These are phyloP conservation scores for Brienomyrus longianalis DNA, from an alignment of 2,113 vertebrate species.

Conservation along the genomic window DNA sequence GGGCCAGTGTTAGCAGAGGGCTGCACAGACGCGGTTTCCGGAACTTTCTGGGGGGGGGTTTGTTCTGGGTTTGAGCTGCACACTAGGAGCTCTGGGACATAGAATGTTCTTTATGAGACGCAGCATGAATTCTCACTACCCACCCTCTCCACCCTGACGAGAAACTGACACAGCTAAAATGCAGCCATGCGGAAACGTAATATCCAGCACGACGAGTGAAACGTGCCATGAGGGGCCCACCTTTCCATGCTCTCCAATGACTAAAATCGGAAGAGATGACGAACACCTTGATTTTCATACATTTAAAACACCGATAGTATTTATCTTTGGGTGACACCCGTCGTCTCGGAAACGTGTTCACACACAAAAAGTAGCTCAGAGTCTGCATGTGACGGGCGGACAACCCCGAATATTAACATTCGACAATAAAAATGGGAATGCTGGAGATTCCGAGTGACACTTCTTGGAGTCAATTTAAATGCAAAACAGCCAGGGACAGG, in stretches of 20 bases:
- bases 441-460: not conserved
- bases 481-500: not conserved
- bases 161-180: not conserved
- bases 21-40: not conserved
- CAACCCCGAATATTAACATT: conserved; percentile 6
- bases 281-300: not conserved
- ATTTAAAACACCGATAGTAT: not conserved
- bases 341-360: not conserved
- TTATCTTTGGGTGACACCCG: not conserved
- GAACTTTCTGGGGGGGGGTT: not conserved
- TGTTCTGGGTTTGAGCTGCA: not conserved
- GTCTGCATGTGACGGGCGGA: not conserved
- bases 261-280: not conserved
- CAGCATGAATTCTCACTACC: not conserved
- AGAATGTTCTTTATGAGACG: not conserved
- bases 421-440: not conserved
- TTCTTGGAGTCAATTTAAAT: conserved; percentile 16
- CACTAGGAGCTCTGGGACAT: not conserved
- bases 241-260: not conserved
- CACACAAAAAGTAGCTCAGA: not conserved
- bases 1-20: not conserved
- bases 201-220: not conserved
- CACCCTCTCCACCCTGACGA: not conserved
- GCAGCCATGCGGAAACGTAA: not conserved
- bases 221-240: not conserved